Base-by-base conservation (phyloP, 2,888 invertebrate species). In the Philhelius pedissequus region DNA sequence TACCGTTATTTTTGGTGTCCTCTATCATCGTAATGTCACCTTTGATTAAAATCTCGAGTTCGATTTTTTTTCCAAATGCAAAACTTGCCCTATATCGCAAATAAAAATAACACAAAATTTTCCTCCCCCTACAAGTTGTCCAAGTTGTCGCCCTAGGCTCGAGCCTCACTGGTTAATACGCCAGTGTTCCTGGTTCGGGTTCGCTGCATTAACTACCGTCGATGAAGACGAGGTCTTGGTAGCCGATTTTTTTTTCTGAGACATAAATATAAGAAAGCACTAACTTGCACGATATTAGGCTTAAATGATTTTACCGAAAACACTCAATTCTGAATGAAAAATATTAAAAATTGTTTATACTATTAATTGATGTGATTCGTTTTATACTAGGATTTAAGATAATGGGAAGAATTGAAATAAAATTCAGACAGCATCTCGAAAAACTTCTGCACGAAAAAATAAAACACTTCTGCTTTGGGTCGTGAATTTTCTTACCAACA, bases 381-480 rank as follows among this genome's bases (percentile, higher is more conserved):
- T 60, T 60, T 35, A n/a, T 60, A 30, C 8, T 25, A 30, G 22
- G n/a, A 80, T 18, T 32, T 35, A 8, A 84, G 69, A 69, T 40
- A 13, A 48, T 35, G 48, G 38, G 38, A 27, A 66, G 40, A 80
- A 58, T 62, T 15, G n/a, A 48, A 64, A 75, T 3, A 54, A 80
- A 75, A 75, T 69, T 68, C 75, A 56, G 75, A 38, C 70, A 84
- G 79, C 80, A 84, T 84, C 62, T 70, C 80, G 60, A 62, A 45
- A 64, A 68, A 45, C 66, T 70, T 71, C 70, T 80, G 80, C 60
- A 76, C 76, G 75, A 84, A 79, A 84, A 79, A 64, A 64, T 79
- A 80, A 68, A 84, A 75, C 75, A 71, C 52, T 75, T 52, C 52
- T 75, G 56, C 56, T 15, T 66, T 77, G 70, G 83, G 81, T 78